A percentile compares a stretch with the other conserved stretches of the same genome.
Evolutionary conservation across 2,113 vertebrate genomes (phyloP).

Genomic region (Pseudolaguvia tuberculata): DNA sequence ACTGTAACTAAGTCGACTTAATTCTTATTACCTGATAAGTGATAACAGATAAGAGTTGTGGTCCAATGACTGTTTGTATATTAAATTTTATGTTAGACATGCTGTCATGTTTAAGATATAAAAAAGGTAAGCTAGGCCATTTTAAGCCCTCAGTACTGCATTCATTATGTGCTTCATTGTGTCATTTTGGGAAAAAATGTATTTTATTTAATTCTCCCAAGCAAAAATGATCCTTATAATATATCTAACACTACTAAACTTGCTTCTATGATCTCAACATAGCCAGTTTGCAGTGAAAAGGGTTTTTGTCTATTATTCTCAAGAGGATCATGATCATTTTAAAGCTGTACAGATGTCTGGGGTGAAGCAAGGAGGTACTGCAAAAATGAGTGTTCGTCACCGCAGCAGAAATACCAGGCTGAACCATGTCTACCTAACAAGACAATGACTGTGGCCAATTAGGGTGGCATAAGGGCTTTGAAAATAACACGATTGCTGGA

Average conservation of each 20-base stretch:
- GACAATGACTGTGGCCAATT: slow-evolving; percentile 75
- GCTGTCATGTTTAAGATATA: no score
- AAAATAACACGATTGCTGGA: slow-evolving; percentile 60
- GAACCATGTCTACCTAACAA: slow-evolving; percentile 63
- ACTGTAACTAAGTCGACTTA: no score
- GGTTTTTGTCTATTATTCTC: slow-evolving; percentile 63
- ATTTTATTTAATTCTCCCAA: not conserved
- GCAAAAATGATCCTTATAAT: slow-evolving; percentile 15
- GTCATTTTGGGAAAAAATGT: not conserved
- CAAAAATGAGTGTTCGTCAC: slow-evolving; percentile 62
- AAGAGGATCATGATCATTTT: slow-evolving; percentile 58
- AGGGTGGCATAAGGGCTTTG: slow-evolving; percentile 59
- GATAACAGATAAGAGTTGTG: no score
- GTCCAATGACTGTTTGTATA: no score
- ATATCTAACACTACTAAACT: slow-evolving; percentile 37
- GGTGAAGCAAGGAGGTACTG: slow-evolving; percentile 59
- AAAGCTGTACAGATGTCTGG: slow-evolving; percentile 60
- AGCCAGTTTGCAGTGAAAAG: slow-evolving; percentile 52
- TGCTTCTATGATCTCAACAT: slow-evolving; percentile 46
- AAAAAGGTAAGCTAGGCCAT: no score
- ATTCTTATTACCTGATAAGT: no score
- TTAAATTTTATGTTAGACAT: no score
- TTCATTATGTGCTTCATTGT: slow-evolving; percentile 41
- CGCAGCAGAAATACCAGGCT: slow-evolving; percentile 63
- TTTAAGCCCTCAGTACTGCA: slow-evolving; percentile 49